Evolutionary conservation across 2,113 vertebrate species (phyloP).

Genomic region (Athene noctua): DNA sequence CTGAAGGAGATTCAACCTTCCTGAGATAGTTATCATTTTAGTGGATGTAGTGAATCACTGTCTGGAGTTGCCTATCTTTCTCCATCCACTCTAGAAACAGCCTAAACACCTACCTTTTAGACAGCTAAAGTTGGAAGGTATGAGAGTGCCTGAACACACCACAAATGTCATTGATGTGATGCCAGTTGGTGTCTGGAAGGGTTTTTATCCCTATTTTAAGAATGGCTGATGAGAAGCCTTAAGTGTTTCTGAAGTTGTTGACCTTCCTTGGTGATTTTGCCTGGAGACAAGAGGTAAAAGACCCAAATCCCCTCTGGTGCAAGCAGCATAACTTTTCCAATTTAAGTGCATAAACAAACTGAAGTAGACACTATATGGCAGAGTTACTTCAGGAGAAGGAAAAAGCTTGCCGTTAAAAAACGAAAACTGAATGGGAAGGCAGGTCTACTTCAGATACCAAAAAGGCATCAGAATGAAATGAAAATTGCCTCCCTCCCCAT

Average conservation of each 20-base stretch:
- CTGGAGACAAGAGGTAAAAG: not conserved
- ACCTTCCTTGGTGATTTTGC: not conserved
- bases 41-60: slow-evolving; percentile 61
- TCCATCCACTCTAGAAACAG: slow-evolving; percentile 38
- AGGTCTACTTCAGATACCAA: not conserved
- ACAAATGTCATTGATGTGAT: not conserved
- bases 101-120: not conserved
- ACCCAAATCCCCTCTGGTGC: not conserved
- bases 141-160: not conserved
- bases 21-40: slow-evolving; percentile 46
- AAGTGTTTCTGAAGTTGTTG: not conserved
- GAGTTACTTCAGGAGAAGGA: not conserved
- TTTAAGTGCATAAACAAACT: not conserved
- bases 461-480: not conserved
- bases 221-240: not conserved
- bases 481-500: not conserved
- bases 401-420: not conserved
- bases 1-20: slow-evolving; percentile 45
- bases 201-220: slow-evolving; percentile 12
- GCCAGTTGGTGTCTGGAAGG: slow-evolving; percentile 19
- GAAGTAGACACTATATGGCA: not conserved
- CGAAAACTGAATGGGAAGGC: not conserved
- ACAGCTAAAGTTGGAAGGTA: not conserved
- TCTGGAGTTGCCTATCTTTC: slow-evolving; percentile 51
- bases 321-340: not conserved